Base-by-base conservation (phyloP, 2,888 invertebrate species). In the Tachystola acroxantha region DNA sequence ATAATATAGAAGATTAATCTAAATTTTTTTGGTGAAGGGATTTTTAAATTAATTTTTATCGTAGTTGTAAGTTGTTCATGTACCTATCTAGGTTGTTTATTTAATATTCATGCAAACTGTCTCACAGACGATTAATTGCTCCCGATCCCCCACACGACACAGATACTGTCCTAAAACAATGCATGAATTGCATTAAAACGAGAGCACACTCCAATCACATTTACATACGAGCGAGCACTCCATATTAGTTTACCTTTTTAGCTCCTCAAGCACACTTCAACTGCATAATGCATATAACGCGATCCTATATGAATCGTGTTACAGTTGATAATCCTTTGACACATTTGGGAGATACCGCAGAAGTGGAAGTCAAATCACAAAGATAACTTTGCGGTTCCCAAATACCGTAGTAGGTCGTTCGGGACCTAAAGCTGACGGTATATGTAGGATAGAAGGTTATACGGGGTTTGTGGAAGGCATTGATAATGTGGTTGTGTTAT, bases 311-410 rank as follows among this genome's bases (percentile, higher is more conserved):
- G 43, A 48, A 55, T 55, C 49, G 36, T 35, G 43, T 54, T 68
- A 77, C 65, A 72, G 75, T 61, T 63, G 64, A 75, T 66, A 70
- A 75, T 78, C 66, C 69, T 61, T 59, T 71, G 64, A 53, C 55
- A 50, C 45, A 47, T 47, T 48, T 46, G 50, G 34, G 52, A 52
- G 51, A 64, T 59, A 64, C 60, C 52, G 51, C 62, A 53, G 48
- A 53, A 71, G 64, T 57, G 62, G 58, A 55, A 56, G 62, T 56
- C 51, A 49, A 57, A 64, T 64, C 57, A 64, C 64, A 53, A 64
- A 42, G 20, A 45, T 65, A 47, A 12, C 22, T n/a, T n/a, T n/a
- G n/a, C n/a, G n/a, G n/a, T n/a, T n/a, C n/a, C n/a, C n/a, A n/a
- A n/a, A n/a, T n/a, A n/a, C n/a, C n/a, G n/a, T n/a, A n/a, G n/a